Percentiles rank a stretch among this genome's conserved stretches.
Conservation (phyloP, 1,140 invertebrate species). For the Stenopsyche tienmushanensis region DNA sequence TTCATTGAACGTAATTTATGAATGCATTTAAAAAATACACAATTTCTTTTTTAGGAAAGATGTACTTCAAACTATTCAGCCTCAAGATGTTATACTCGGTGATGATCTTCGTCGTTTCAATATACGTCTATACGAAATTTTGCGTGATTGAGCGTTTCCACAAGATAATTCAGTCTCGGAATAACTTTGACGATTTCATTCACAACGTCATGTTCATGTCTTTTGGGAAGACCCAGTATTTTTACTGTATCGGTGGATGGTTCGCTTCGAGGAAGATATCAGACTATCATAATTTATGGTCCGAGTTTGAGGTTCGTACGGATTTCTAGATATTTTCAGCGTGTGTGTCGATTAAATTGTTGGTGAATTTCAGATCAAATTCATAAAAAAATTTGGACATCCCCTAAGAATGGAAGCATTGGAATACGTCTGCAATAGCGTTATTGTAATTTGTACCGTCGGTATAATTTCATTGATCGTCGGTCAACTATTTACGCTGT, state of each 20-base stretch:
- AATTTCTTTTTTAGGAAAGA: conserved; percentile 19
- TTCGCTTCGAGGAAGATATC: conserved; percentile 17
- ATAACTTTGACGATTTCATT: conserved; percentile 32
- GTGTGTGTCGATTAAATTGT: too few species aligned
- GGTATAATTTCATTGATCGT: conserved; percentile 10
- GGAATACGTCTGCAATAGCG: conserved; percentile 5
- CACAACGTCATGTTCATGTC: conserved; percentile 36
- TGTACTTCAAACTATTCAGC: conserved; percentile 21
- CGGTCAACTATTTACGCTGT: conserved; percentile 27
- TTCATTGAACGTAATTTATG: background rate
- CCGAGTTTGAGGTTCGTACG: conserved; percentile 31
- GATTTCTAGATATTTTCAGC: background rate
- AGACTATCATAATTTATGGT: conserved; percentile 30
- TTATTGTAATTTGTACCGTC: conserved; percentile 14
- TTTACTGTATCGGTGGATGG: conserved; percentile 31
- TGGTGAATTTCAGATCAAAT: conserved; percentile 22
- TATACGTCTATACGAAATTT: conserved; percentile 7
- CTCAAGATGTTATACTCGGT: conserved; percentile 27
- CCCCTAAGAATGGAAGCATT: conserved; percentile 9
- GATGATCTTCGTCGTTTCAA: conserved; percentile 4
- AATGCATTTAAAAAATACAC: background rate
- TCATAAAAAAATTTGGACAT: conserved; percentile 4
- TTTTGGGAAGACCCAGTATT: conserved; percentile 35
- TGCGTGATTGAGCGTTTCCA: conserved; percentile 19
- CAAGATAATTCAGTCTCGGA: conserved; percentile 19